Evolutionary conservation across 1,140 invertebrate species (phyloP), one percentile per base, ranked within the genome.

Genomic region (Drosophila subobscura): DNA sequence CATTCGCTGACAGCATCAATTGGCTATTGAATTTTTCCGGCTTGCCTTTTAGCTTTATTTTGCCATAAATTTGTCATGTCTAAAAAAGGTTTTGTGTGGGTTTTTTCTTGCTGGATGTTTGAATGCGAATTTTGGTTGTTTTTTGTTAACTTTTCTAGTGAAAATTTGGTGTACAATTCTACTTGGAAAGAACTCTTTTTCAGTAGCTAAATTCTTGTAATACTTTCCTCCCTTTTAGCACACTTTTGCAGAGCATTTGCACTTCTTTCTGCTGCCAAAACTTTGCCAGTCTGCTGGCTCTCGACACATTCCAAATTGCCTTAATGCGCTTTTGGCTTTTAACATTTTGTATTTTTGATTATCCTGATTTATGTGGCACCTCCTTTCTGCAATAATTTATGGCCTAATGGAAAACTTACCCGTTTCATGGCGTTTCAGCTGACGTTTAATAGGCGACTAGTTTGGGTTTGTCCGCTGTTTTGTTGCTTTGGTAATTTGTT

Each of bases 311-410:
- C 51, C 55, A 79, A 73, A 68, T 79, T 74, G 76, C 59, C 58
- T 41, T 70, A 71, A 80, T 77, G 57, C 61, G 77, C 64, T 72
- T 4, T 44, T 42, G 50, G 51, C 54, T 79, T 59, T 73, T 85
- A 70, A 56, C 67, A 61, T 66, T 79, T 78, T 66, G 57, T 71
- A 80, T 67, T 80, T 86, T 77, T 80, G 81, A 77, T 86, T 79
- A 85, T 81, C 73, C 81, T 86, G 74, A 86, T 86, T 88, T 88
- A 88, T 88, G 61, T 71, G 68, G 51, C 64, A 67, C 51, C 16
- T 63, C 40, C 52, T 44, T 40, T 41, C 44, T 49, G 22, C 16
- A 1, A 41, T 64, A 73, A 85, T 85, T 85, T 86, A 81, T 86
- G 60, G 74, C 61, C 77, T 68, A 51, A 71, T 5, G 45, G 50